Conservation (phyloP, 1,140 invertebrate genomes). For the Drosophila pruinosa region DNA sequence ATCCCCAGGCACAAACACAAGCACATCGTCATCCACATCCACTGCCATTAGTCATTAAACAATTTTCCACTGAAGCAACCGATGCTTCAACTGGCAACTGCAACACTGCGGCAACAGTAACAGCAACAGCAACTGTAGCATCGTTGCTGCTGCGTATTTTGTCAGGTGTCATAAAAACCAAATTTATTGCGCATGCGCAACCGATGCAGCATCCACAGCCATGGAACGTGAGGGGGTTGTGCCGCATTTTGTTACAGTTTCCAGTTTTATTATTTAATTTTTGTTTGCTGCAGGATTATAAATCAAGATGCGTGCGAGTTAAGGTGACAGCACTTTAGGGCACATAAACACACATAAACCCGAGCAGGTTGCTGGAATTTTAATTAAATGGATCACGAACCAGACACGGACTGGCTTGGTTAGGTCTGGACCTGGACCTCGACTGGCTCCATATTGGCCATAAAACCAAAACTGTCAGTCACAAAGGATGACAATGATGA, state of each 20-base stretch:
- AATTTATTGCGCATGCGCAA: conserved; percentile 82
- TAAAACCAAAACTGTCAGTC: conserved; percentile 2
- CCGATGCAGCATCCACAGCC: conserved; percentile 37
- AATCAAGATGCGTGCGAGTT: conserved; percentile 74
- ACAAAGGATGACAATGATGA: background rate
- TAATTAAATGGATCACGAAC: conserved; percentile 68
- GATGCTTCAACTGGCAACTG: conserved; percentile 31
- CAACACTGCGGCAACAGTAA: conserved; percentile 15
- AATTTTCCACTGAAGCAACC: conserved; percentile 75
- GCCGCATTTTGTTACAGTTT: conserved; percentile 27
- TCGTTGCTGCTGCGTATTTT: conserved; percentile 76
- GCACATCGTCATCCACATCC: background rate
- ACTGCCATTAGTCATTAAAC: conserved; percentile 78
- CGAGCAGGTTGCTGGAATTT: conserved; percentile 72
- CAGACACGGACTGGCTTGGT: background rate
- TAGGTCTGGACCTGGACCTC: too few species aligned
- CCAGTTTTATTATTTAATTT: conserved; percentile 72
- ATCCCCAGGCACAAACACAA: background rate
- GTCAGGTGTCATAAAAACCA: conserved; percentile 82
- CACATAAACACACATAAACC: conserved; percentile 66
- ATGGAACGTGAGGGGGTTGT: too few species aligned
- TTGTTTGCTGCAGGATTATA: conserved; percentile 60
- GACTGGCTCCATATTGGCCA: too few species aligned
- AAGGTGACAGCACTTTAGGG: conserved; percentile 79
- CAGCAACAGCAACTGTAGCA: conserved; percentile 31